phyloP scores from a whole-genome alignment of 2,113 vertebrate genomes.

The Mohoua ochrocephala region DNA sequence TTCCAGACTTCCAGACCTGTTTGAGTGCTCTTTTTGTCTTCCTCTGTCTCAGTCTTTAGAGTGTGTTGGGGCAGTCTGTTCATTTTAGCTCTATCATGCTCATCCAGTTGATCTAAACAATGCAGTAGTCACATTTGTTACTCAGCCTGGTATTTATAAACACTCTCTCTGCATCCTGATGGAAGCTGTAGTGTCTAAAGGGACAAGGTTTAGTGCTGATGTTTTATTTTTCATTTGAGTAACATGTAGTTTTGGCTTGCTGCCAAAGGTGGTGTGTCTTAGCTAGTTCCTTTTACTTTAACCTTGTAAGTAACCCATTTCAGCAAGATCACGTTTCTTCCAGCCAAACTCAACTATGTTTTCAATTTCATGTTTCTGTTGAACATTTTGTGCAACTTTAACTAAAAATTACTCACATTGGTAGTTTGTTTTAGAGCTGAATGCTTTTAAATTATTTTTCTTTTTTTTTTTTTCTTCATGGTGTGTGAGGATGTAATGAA shows the following conservation, averaged over 20 bases:
- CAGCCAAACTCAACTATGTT: background rate
- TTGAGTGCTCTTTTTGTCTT: background rate
- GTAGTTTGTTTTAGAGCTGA: background rate
- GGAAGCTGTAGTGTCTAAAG: background rate
- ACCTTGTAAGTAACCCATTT: background rate
- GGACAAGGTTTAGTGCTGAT: background rate
- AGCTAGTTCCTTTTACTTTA: background rate
- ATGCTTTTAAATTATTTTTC: background rate
- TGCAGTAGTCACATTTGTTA: background rate
- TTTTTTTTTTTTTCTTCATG: background rate
- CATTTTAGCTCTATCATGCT: background rate
- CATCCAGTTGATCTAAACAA: background rate
- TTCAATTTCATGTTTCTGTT: background rate
- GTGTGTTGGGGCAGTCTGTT: background rate
- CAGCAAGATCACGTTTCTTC: background rate
- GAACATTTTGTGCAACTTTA: background rate
- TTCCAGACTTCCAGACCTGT: background rate
- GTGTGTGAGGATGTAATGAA: background rate
- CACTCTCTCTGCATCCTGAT: background rate
- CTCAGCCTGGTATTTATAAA: background rate
- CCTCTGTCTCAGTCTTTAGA: background rate
- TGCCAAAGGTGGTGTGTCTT: background rate
- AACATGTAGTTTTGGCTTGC: background rate
- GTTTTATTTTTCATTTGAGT: conserved; percentile 13
- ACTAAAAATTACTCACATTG: background rate